phyloP scores from a whole-genome alignment of 2,797 vertebrate species.

The Typhlichthys eigenmanni region DNA sequence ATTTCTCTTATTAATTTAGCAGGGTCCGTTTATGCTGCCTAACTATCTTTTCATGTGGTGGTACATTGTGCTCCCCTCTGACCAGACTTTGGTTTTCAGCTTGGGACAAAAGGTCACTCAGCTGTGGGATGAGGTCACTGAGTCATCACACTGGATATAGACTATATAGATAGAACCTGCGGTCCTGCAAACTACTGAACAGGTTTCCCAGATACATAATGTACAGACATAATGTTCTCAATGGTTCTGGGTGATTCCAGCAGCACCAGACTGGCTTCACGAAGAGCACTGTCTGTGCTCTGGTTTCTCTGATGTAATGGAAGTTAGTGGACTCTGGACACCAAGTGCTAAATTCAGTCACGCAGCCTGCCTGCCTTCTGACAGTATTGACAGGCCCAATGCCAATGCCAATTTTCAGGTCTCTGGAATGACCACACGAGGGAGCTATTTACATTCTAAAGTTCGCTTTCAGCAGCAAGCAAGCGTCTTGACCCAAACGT shows the following conservation, averaged over 20 bases:
- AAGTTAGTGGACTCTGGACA: neutral
- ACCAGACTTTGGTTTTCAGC: neutral
- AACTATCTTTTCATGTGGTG: neutral
- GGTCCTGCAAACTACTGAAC: no score
- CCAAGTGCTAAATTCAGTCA: no score
- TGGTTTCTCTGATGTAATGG: neutral
- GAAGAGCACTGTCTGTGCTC: neutral
- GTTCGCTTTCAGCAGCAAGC: neutral
- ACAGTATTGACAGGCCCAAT: no score
- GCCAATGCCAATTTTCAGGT: neutral
- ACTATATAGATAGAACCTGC: no score
- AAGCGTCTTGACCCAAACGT: neutral
- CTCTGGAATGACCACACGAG: conserved; percentile 7
- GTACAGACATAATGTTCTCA: conserved; percentile 1
- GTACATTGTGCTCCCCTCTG: neutral
- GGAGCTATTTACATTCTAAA: conserved; percentile 1
- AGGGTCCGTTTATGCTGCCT: no score
- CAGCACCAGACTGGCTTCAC: neutral
- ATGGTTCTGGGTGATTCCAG: no score
- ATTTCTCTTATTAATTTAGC: neutral
- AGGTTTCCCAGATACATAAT: neutral
- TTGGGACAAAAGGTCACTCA: conserved; percentile 6
- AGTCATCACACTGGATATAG: no score
- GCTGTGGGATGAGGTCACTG: neutral
- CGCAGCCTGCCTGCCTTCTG: no score